Conservation (phyloP, 2,113 vertebrate genomes). For the Aegypius monachus region DNA sequence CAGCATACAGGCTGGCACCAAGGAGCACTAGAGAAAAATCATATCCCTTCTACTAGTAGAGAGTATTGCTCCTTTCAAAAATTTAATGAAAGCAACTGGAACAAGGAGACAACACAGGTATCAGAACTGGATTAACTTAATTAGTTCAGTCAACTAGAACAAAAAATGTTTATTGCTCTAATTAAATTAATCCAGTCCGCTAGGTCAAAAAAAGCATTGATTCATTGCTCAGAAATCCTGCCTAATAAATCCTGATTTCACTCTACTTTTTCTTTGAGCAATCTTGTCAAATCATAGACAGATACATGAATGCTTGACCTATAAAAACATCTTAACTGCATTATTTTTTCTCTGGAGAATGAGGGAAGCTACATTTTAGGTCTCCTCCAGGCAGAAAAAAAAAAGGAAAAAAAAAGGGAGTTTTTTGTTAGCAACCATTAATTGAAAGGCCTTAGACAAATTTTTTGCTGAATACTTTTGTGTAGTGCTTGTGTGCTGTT, state of each 20-base stretch:
- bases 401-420: not conserved
- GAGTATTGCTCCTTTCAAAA: not conserved
- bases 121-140: not conserved
- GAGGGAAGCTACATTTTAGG: not conserved
- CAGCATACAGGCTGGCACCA: not conserved
- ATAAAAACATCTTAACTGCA: not conserved
- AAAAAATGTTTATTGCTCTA: not conserved
- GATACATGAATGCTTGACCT: not conserved
- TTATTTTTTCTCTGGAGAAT: not conserved
- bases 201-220: not conserved
- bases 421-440: not conserved
- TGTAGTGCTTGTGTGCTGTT: not conserved
- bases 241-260: not conserved
- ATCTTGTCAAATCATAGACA: not conserved
- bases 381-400: not conserved
- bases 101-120: not conserved
- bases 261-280: not conserved
- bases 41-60: not conserved
- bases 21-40: not conserved
- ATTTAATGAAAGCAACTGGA: not conserved
- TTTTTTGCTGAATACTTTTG: not conserved
- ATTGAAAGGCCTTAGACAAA: not conserved
- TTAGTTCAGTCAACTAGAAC: not conserved
- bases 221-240: not conserved
- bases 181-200: slow-evolving; percentile 14